Evolutionary conservation across 2,113 vertebrate genomes (phyloP), one percentile per base, ranked within the genome.

Genomic region (Epinephelus fuscoguttatus): DNA sequence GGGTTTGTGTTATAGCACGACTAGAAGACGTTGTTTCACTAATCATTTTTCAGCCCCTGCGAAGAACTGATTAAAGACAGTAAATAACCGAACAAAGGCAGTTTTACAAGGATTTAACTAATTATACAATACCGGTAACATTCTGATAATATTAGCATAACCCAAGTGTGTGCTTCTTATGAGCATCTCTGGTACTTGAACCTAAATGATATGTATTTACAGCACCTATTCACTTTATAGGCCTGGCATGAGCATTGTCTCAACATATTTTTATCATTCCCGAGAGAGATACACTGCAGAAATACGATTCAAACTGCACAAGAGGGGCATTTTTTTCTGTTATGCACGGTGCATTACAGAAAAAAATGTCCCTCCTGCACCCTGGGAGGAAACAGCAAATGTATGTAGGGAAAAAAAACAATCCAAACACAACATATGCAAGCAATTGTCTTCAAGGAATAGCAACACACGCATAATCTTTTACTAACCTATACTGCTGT

Each of bases 141-240:
- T 30, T 72, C 7, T 61, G 14, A 52, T 68, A 53, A 74, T 63
- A 77, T 63, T 27, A 67, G n/a, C 45, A 57, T 71, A 78, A 81
- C 56, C 33, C 52, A 6, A 30, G 53, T 15, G 18, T 60, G 23
- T 27, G 59, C 25, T 49, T 21, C 27, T 61, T 52, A 21, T 21
- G 30, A 77, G 45, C 37, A 56, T 63, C 25, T 76, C 27, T 77
- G 37, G 57, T 75, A 60, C 12, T 56, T 70, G 21, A 81, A 33
- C 10, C 72, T 69, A 66, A 88, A 81, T 62, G n/a, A 59, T 66
- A 42, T 75, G 42, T 87, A 52, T 66, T 84, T 81, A 75, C 61
- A 11, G 42, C 3, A 18, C 49, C 13, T 73, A 53, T 84, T 78
- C 30, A 59, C 63, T 75, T 78, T 25, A 76, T 23, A 27, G 62